phyloP scores from a whole-genome alignment of 2,888 invertebrate genomes.

The Lepidocyrtoides sp. region DNA sequence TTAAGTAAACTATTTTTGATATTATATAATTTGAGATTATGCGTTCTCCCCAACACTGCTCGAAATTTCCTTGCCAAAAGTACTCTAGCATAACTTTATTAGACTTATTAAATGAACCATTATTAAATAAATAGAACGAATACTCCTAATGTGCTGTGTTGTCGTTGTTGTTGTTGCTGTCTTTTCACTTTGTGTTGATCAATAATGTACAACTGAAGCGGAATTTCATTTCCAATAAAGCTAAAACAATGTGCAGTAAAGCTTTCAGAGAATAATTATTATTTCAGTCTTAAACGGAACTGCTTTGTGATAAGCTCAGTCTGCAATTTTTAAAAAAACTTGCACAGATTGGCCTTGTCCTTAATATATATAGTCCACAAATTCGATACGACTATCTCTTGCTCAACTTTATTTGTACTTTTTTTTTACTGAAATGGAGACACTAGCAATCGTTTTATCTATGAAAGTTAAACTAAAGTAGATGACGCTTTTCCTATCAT shows the following conservation, averaged over 20 bases:
- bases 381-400: too few relatives aligned
- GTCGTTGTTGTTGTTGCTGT: too few relatives aligned
- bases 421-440: too few relatives aligned
- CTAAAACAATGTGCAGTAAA: not conserved
- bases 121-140: too few relatives aligned
- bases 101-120: constrained; percentile 39
- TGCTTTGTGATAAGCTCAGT: not conserved
- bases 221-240: constrained; percentile 60
- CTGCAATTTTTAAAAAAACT: constrained; percentile 4
- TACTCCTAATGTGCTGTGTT: too few relatives aligned
- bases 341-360: constrained; percentile 53
- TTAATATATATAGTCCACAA: constrained; percentile 41
- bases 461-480: too few relatives aligned
- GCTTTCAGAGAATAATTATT: not conserved
- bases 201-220: not conserved
- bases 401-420: too few relatives aligned
- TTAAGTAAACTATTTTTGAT: not conserved
- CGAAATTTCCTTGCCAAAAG: constrained; percentile 13
- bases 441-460: too few relatives aligned
- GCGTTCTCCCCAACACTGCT: not conserved
- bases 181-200: not conserved
- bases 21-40: not conserved
- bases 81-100: constrained; percentile 25
- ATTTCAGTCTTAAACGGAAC: not conserved
- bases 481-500: too few relatives aligned